A percentile compares a stretch with the other conserved stretches of the same genome.
Evolutionary conservation across 2,113 vertebrate species (phyloP).

Genomic region (Carollia perspicillata): DNA sequence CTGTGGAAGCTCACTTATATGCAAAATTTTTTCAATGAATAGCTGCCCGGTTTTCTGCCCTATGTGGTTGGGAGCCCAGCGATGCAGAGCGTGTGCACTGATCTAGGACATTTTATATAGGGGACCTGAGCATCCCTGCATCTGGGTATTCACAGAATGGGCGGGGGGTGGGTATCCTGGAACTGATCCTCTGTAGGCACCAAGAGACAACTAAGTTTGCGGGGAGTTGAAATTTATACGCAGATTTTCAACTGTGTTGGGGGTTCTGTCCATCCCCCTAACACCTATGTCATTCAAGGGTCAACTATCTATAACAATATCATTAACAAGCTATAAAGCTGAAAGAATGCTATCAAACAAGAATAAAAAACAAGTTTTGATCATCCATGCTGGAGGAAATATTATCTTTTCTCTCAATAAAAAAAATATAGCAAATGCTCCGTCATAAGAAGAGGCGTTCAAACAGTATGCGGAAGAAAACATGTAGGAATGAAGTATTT

Average conservation of each 20-base stretch:
- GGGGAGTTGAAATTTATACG: neutral
- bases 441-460: neutral
- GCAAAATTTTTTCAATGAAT: neutral
- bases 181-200: neutral
- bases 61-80: neutral
- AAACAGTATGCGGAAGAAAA: neutral
- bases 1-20: neutral
- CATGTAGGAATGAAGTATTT: neutral
- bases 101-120: neutral
- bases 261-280: neutral
- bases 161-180: neutral
- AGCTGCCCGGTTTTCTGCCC: too few species aligned
- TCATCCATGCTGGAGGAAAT: neutral
- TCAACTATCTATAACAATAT: neutral
- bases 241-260: neutral
- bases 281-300: neutral
- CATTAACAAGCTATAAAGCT: neutral
- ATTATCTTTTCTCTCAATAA: neutral
- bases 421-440: neutral
- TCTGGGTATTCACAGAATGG: neutral
- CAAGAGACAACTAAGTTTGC: neutral
- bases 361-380: neutral
- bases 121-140: neutral
- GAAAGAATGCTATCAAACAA: neutral
- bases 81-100: neutral